These are phyloP conservation scores for Myotis brandtii DNA, from an alignment of 2,113 vertebrate species.

Conservation along the genomic window DNA sequence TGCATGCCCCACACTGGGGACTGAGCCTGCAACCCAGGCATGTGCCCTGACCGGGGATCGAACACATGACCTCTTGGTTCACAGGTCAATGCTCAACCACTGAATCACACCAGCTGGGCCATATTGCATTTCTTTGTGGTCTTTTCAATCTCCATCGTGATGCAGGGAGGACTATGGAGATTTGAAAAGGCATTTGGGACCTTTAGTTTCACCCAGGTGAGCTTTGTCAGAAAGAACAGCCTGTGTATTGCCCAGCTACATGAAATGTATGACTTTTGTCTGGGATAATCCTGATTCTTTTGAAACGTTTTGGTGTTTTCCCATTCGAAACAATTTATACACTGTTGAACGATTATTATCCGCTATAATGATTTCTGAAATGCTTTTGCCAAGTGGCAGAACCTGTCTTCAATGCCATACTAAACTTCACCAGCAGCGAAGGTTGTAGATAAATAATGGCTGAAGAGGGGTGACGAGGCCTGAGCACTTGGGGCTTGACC, in stretches of 20 bases:
- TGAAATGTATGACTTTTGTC: not conserved
- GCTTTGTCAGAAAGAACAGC: not conserved
- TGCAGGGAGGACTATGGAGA: conserved; percentile 36
- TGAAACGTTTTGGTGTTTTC: not conserved
- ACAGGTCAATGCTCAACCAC: too few species aligned
- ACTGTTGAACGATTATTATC: conserved; percentile 20
- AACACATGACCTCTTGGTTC: too few species aligned
- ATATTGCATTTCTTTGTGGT: conserved; percentile 13
- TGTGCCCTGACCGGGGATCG: too few species aligned
- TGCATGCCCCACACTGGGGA: too few species aligned
- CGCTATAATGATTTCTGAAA: not conserved
- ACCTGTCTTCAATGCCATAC: conserved; percentile 61
- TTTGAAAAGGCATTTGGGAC: conserved; percentile 46
- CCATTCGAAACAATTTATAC: not conserved
- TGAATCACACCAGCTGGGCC: not conserved
- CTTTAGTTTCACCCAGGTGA: not conserved
- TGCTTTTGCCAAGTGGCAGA: conserved; percentile 67
- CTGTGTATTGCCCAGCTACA: conserved; percentile 6
- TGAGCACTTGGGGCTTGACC: conserved; percentile 84
- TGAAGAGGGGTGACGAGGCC: conserved; percentile 82
- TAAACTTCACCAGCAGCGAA: conserved; percentile 80
- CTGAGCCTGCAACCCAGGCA: too few species aligned
- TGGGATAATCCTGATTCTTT: not conserved
- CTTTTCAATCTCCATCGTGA: not conserved
- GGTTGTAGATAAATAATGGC: conserved; percentile 87